These are phyloP conservation scores for Athalia cordata DNA, from an alignment of 2,888 invertebrate genomes.

Conservation along the genomic window DNA sequence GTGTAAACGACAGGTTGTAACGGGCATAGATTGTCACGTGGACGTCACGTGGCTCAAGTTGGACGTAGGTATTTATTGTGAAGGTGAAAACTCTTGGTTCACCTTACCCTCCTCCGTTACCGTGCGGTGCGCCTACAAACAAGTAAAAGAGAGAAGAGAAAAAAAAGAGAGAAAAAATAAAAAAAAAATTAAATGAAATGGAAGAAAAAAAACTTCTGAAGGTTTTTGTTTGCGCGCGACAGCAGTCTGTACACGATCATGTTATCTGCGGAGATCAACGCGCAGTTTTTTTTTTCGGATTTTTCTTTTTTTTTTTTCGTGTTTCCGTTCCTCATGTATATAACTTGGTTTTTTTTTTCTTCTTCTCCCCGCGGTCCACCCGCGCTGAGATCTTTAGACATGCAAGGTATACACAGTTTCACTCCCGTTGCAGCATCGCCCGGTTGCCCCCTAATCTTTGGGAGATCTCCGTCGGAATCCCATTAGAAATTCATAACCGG, in stretches of 20 bases:
- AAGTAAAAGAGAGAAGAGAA: too few species aligned
- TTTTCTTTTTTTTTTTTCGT: background rate
- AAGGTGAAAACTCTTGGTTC: too few species aligned
- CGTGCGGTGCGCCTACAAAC: too few species aligned
- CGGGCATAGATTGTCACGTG: constrained; percentile 17
- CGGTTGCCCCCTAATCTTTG: constrained; percentile 68
- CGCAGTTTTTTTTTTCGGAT: background rate
- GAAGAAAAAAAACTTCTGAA: too few species aligned
- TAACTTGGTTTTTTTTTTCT: background rate
- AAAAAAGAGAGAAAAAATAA: too few species aligned
- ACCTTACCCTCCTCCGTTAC: too few species aligned
- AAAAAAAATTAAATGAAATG: too few species aligned
- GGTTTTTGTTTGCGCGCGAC: constrained; percentile 18
- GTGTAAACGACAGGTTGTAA: background rate
- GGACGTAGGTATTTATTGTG: background rate
- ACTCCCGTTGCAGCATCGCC: constrained; percentile 56
- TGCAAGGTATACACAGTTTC: constrained; percentile 66
- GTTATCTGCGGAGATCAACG: background rate
- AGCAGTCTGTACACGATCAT: constrained; percentile 18
- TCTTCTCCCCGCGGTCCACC: constrained; percentile 15
- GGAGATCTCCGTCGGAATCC: constrained; percentile 73
- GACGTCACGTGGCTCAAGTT: constrained; percentile 26
- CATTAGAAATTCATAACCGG: constrained; percentile 74
- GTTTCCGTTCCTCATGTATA: background rate
- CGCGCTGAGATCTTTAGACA: constrained; percentile 60